Base-by-base conservation (phyloP, 2,888 invertebrate species). In the Metopia argyrocephala region DNA sequence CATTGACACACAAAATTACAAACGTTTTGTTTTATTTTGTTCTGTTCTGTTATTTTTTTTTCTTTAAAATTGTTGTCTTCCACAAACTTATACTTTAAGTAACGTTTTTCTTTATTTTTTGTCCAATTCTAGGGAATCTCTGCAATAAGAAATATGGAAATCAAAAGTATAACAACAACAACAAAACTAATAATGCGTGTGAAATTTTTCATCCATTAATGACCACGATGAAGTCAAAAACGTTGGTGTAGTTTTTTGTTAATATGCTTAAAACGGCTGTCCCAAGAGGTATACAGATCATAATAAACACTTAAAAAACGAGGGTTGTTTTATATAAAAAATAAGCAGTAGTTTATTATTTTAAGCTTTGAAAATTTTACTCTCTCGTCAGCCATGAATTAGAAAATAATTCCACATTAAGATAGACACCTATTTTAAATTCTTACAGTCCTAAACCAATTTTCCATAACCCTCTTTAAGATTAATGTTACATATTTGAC, bases 171-270 rank as follows among this genome's bases (percentile, higher is more conserved):
- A 46, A 46, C 45, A 66, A 54, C 61, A 59, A 62, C 52, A 46
- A 18, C 18, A 62, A 28, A 80, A 64, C 71, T 76, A 70, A 78
- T 71, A 79, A 80, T 78, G 76, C 83, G 81, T 83, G 83, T 83
- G 83, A 83, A 83, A 76, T 78, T 81, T 81, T 81, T 81, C 74
- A 81, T 78, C 61, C 81, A 74, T 9, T 27, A 65, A 56, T 64
- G 62, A 62, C 50, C 62, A 64, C 45, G 78, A 76, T 50, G 70
- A 54, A 38, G 70, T 45, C 25, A 52, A 45, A 52, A 57, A 65
- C 38, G 38, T 66, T n/a, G 65, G 21, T 66, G 18, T 12, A 12
- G 12, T 52, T 25, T 50, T 5, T 20, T 18, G 1, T n/a, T 66
- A 66, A 31, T 74, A 70, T 66, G 20, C 27, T 61, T 78, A 57